These are phyloP conservation scores for Callyntrura guangdongensis DNA, from an alignment of 2,888 invertebrate genomes.

Conservation along the genomic window DNA sequence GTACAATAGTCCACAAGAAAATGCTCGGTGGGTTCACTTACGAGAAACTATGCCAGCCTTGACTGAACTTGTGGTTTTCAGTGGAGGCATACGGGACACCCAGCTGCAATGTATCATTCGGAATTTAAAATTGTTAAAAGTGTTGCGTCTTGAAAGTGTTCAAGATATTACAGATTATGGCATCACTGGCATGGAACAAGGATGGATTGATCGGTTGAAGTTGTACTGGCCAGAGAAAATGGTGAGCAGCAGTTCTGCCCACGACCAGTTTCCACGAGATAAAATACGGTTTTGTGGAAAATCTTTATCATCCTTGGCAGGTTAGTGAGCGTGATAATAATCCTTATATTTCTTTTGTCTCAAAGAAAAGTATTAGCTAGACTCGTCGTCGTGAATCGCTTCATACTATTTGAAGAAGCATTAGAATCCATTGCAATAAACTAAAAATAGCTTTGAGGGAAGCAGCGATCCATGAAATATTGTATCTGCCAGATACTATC, in stretches of 20 bases:
- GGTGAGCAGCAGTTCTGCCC: not conserved
- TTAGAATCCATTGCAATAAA: no score
- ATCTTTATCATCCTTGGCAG: conserved; percentile 50
- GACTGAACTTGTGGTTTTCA: conserved; percentile 54
- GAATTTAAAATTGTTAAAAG: conserved; percentile 54
- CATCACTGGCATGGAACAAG: conserved; percentile 62
- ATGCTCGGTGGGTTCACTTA: conserved; percentile 60
- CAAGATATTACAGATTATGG: conserved; percentile 66
- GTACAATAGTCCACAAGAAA: conserved; percentile 47
- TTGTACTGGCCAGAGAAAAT: conserved; percentile 60
- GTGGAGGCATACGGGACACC: conserved; percentile 38
- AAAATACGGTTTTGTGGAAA: conserved; percentile 65
- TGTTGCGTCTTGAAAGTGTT: conserved; percentile 50
- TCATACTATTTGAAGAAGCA: no score
- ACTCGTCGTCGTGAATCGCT: no score
- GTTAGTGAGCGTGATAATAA: conserved; percentile 51
- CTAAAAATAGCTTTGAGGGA: no score
- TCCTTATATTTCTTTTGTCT: no score
- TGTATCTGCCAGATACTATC: no score
- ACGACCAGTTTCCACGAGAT: conserved; percentile 41
- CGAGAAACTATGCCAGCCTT: conserved; percentile 50
- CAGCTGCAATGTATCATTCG: conserved; percentile 51
- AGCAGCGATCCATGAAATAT: no score
- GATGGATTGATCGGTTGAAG: conserved; percentile 57
- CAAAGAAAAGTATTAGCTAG: no score